phyloP scores from a whole-genome alignment of 2,888 invertebrate species.

The Drosophila kambysellisi region DNA sequence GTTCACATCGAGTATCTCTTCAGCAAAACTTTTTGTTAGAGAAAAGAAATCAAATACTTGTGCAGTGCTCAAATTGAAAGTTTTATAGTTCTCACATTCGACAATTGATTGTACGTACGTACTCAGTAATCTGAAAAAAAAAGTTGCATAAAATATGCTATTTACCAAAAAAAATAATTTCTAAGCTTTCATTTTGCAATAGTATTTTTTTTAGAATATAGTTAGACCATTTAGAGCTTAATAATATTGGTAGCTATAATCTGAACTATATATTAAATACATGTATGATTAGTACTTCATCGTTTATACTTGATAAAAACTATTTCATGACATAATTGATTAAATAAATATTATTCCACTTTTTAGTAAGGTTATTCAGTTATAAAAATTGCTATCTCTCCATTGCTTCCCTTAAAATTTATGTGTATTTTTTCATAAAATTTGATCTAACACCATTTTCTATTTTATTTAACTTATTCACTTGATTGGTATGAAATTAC shows the following conservation, averaged over 20 bases:
- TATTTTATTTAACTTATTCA: too few relatives aligned
- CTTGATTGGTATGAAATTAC: not conserved
- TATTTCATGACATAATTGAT: not conserved
- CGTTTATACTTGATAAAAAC: not conserved
- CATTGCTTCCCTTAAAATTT: not conserved
- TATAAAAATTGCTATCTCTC: not conserved
- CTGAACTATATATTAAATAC: not conserved
- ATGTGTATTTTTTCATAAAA: too few relatives aligned
- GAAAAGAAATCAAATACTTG: conserved; percentile 5
- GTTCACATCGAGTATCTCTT: not conserved
- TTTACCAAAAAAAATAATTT: not conserved
- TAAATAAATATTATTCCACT: not conserved
- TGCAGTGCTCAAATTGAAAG: conserved; percentile 6
- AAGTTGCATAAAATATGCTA: not conserved
- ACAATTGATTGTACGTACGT: conserved; percentile 1
- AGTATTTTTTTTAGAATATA: not conserved
- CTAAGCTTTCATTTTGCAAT: not conserved
- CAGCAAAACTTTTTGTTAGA: conserved; percentile 13
- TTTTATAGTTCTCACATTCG: conserved; percentile 4
- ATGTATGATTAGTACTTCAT: not conserved
- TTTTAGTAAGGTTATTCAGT: too few relatives aligned
- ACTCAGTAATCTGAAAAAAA: not conserved
- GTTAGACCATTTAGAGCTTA: not conserved
- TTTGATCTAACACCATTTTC: too few relatives aligned
- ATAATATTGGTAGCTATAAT: not conserved